Base-by-base conservation (phyloP, 2,113 vertebrate species). In the Tor tambroides region DNA sequence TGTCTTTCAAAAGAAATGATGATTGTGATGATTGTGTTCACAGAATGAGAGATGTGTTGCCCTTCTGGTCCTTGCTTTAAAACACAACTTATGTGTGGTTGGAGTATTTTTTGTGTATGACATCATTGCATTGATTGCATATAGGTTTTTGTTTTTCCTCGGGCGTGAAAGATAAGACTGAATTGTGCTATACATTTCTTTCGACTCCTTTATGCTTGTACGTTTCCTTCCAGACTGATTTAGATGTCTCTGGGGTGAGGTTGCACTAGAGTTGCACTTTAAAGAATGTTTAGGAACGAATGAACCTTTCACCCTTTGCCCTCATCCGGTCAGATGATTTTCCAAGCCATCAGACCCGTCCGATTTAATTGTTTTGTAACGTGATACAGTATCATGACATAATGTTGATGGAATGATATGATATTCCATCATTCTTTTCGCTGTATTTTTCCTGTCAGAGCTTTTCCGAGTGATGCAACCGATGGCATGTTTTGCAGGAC, bases 241-340 rank as follows among this genome's bases (percentile, higher is more conserved):
- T 83, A 84, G 43, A 72, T 67, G 65, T 85, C 88, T 87, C 76
- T 56, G 67, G 81, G 85, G 85, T 67, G 51, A 78, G 56, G 86
- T 83, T 77, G 67, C 72, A 76, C 67, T 35, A 26, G 80, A 51
- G 76, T 83, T 86, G 75, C 30, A 17, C 7, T 84, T 79, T 84
- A 79, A 86, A 86, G 80, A 85, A 89, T 86, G 75, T 86, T 75
- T 80, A 41, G 85, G 63, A 80, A 49, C 15, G 35, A 81, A 71
- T 59, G 61, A 59, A 46, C 14, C 82, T 41, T 19, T 35, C 80
- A 51, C 49, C 72, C 15, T 77, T 84, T 32, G 28, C 78, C 32
- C 43, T 82, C 63, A 23, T 19, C 35, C 54, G 32, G 71, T 77
- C 71, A 30, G 54, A 61, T 69, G 49, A 56, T 32, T 80, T 86